Percentiles rank a stretch among this genome's conserved stretches.
These are phyloP conservation scores for Synanthedon vespiformis DNA, from an alignment of 2,888 invertebrate species.

Conservation along the genomic window DNA sequence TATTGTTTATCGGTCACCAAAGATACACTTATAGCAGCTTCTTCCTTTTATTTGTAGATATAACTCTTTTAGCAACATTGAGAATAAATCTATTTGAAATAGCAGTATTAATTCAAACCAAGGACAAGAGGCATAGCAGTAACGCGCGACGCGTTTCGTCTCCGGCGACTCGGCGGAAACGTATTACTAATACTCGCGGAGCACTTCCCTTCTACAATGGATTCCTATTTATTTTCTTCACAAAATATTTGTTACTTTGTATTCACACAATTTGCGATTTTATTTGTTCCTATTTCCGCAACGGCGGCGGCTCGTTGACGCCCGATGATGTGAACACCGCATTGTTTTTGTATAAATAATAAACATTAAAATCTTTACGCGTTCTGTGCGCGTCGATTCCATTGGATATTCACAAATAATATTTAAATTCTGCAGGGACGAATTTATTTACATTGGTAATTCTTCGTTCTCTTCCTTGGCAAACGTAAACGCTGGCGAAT, in stretches of 20 bases:
- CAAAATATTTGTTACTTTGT: not conserved
- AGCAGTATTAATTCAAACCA: conserved; percentile 15
- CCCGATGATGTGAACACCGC: no score
- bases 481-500: not conserved
- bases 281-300: no score
- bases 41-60: not conserved
- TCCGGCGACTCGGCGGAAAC: conserved; percentile 1
- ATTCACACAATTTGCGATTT: no score
- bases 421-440: no score
- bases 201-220: not conserved
- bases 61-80: conserved; percentile 1
- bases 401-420: no score
- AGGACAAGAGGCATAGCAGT: conserved; percentile 14
- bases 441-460: no score
- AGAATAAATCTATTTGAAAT: conserved; percentile 22
- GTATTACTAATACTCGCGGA: conserved; percentile 1
- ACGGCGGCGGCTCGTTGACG: not conserved
- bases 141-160: not conserved
- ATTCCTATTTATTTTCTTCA: conserved; percentile 3
- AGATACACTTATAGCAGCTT: no score
- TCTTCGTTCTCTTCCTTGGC: no score
- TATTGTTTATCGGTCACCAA: no score
- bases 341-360: no score
- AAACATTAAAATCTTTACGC: no score
- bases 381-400: no score